Evolutionary conservation across 2,113 vertebrate genomes (phyloP), one percentile per base, ranked within the genome.

Genomic region (Mustela nigripes): DNA sequence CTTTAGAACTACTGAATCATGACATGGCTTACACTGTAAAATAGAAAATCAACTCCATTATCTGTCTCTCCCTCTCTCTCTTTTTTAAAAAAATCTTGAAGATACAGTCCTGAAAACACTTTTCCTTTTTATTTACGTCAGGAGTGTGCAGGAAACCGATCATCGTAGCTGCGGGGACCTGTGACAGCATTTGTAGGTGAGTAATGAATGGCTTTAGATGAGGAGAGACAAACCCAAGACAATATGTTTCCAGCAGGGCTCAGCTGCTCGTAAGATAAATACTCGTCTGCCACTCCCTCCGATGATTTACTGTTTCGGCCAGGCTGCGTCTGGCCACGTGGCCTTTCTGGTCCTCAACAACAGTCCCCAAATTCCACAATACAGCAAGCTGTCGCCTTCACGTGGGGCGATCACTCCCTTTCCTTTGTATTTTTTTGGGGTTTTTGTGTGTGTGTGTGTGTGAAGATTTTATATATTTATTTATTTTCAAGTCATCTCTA

Each of bases 221-320:
- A 98, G 96, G 79, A 93, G 97, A 98, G 98, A 98, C 98, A 99
- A 99, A 98, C 97, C 97, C 94, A 90, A 98, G 98, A 99, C 97
- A 98, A 96, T 97, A 31, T 26, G 91, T 33, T 24, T 98, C 96
- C 97, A 98, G 96, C 71, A 99, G 98, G 96, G 97, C 97, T 97
- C 94, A 97, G 97, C 97, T 99, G 98, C 98, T 98, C 92, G 95
- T 73, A 98, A 98, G 98, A 99, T 97, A 99, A 99, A 99, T 98
- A 98, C 96, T 95, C 90, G 82, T 91, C 86, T 98, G 97, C 92
- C 95, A 97, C 96, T 97, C 97, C 98, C 89, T 83, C 78, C 12
- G 56, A 98, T 98, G 98, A 99, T 98, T 97, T 99, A 99, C 98
- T 98, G 97, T 94, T 82, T 58, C 10, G 91, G 79, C 84, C 94